Evolutionary conservation across 2,797 vertebrate species (phyloP), one percentile per base, ranked within the genome.

Genomic region (Gobionotothen gibberifrons): DNA sequence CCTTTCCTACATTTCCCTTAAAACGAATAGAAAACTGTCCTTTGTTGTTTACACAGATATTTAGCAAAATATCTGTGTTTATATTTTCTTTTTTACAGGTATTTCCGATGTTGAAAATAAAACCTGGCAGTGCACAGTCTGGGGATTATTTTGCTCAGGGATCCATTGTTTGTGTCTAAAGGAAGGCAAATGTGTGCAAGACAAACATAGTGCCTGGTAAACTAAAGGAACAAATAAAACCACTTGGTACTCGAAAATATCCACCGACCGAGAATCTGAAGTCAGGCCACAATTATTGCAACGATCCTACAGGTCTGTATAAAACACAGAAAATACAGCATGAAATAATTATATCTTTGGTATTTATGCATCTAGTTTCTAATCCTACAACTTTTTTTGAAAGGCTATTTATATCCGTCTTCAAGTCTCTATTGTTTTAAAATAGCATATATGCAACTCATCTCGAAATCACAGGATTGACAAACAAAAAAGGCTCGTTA

Each of bases 1-100:
- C 19, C 3, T 13, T 40, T 44, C 14, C 66, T 57, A 62, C 77
- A 69, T 11, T 49, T 12, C 56, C 57, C 1, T 15, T 12, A 17
- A 75, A 19, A 47, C 46, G 15, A 17, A 71, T 69, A 52, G 16
- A 73, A 65, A 82, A 70, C 21, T 3, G 22, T 56, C 19, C 29
- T 78, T 77, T 75, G 74, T 83, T 78, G 47, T 79, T 76, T 65
- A 42, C 62, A 72, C 26, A 69, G 4, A 63, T n/a, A 72, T 57
- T 39, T 49, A 78, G 72, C 53, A 70, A 43, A 67, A 26, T 40
- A n/a, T 67, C 5, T 32, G 42, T 43, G 36, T 53, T 69, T 57
- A 44, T n/a, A 59, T 70, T 63, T 26, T 26, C 26, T 58, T 62
- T 60, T n/a, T 39, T 52, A 65, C 29, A 67, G 8, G 12, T 69